Conservation (phyloP, 2,797 vertebrate species). For the Rousettus madagascariensis region DNA sequence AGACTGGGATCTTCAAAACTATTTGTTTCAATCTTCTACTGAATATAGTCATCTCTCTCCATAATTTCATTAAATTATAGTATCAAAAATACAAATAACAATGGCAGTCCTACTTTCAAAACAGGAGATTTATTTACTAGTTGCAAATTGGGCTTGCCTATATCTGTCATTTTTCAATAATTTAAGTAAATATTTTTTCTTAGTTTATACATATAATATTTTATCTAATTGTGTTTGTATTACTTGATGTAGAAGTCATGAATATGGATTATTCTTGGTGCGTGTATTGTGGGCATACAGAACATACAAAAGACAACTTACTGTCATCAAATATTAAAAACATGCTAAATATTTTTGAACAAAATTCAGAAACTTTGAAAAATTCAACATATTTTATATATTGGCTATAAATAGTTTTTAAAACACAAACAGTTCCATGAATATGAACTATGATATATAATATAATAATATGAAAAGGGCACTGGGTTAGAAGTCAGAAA, state of each 20-base stretch:
- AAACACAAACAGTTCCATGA: background rate
- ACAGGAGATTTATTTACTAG: background rate
- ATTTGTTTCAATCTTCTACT: background rate
- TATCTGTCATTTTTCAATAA: background rate
- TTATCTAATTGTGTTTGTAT: background rate
- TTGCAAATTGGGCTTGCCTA: background rate
- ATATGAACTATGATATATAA: no score
- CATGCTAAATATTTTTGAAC: background rate
- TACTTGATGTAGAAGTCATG: background rate
- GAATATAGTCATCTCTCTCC: background rate
- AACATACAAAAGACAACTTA: background rate
- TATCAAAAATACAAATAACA: background rate
- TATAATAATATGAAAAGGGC: background rate
- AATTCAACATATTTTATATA: background rate
- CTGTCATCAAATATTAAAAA: background rate
- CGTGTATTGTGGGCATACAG: background rate
- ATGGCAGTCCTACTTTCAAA: background rate
- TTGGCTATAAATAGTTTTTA: background rate
- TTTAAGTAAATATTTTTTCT: background rate
- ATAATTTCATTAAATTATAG: background rate
- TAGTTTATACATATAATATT: background rate
- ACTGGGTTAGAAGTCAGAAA: background rate
- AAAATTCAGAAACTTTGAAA: background rate
- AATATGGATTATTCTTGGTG: background rate
- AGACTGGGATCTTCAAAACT: background rate